A percentile compares a stretch with the other conserved stretches of the same genome.
These are phyloP conservation scores for Manis crassicaudata DNA, from an alignment of 2,797 vertebrate genomes.

Conservation along the genomic window DNA sequence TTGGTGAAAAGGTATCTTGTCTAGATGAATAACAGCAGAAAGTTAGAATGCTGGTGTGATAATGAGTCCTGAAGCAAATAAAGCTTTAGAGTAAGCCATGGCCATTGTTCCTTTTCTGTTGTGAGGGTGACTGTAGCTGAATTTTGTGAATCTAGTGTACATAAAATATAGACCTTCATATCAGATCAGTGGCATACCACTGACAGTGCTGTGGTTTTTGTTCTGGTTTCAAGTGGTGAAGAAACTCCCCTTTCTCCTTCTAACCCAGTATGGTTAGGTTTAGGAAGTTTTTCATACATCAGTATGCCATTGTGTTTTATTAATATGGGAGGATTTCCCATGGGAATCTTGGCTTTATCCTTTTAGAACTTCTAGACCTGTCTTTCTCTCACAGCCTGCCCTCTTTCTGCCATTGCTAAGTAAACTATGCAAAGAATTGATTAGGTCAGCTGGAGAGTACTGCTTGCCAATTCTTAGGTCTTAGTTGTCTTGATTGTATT, in stretches of 20 bases:
- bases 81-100: conserved; percentile 30
- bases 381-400: neutral
- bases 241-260: neutral
- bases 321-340: neutral
- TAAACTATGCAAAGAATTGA: neutral
- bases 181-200: neutral
- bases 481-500: neutral
- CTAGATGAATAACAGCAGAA: conserved; percentile 73
- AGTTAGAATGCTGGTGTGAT: conserved; percentile 58
- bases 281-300: neutral
- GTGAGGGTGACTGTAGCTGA: conserved; percentile 70
- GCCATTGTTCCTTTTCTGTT: conserved; percentile 57
- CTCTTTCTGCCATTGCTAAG: neutral
- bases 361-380: neutral
- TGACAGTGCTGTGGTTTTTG: neutral
- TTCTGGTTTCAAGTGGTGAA: neutral
- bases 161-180: neutral
- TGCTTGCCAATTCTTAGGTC: neutral
- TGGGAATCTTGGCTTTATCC: neutral
- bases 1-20: conserved; percentile 83
- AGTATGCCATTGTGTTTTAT: neutral
- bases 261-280: neutral
- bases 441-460: neutral
- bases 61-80: conserved; percentile 64
- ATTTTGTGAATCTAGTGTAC: conserved; percentile 29